Base-by-base conservation (phyloP, 53 echinoderm and acorn worm species). In the Actinopyga echinites region DNA sequence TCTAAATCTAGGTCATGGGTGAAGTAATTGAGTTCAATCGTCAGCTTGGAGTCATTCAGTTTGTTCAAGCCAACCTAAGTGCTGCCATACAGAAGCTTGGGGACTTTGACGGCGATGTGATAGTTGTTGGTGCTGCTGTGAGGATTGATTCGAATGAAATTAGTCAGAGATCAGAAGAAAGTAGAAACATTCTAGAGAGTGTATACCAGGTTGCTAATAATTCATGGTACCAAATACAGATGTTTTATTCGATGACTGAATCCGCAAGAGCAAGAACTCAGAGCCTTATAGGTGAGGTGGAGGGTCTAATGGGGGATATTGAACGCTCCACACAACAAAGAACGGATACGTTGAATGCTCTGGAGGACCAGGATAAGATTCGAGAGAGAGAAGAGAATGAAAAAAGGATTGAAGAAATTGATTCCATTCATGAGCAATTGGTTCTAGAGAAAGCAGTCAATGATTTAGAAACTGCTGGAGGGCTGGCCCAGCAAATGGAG, bases 201-300 rank as follows among this genome's bases (percentile, higher is more conserved):
- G 31, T 85, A 25, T 86, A 83, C 37, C 83, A 61, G 1, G 56
- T 74, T 15, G 91, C 77, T 1, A 82, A 89, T 13, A 74, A 36
- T 36, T 69, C 88, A 6, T 93, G 91, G 93, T 12, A 56, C 20
- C 69, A 12, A 3, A 89, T 93, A 21, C 93, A 90, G 82, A 60
- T 38, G 37, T 23, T 83, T 32, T 83, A 83, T 29, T 35, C 60
- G 2, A 53, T 32, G 25, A 34, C 33, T 8, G 21, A n/a, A 25
- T 40, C 0, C 0, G 71, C 71, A 0, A 71, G 37, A 13, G 71
- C 42, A n/a, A 40, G 4, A 26, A 79, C 90, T 10, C 26, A 55
- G 20, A 54, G 49, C 23, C 64, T 84, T 60, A 79, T 79, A 8
- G 31, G 60, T 6, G 82, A 42, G 19, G 91, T 93, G 40, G 28